Base-by-base conservation (phyloP, 2,797 vertebrate genomes). In the Decapterus maruadsi region DNA sequence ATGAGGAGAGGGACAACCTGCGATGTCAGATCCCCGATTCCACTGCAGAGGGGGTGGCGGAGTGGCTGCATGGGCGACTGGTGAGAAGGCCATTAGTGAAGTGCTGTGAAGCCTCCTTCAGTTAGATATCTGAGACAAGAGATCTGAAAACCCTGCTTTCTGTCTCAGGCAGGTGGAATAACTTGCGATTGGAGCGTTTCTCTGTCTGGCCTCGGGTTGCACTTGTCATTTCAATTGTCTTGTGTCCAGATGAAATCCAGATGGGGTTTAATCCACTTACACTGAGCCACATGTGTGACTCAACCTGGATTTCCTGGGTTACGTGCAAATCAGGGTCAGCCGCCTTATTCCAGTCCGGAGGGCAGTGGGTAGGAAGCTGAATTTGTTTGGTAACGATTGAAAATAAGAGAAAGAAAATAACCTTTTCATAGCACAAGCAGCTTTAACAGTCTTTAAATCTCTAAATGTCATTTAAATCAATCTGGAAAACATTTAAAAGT, bases 1-100 rank as follows among this genome's bases (percentile, higher is more conserved):
- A 93, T 0, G 97, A 99, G 0, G 98, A 99, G 90, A 93, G 95
- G 74, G 97, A 97, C 69, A 96, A 96, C 42, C 90, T 99, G 85
- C 93, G 98, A 16, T 97, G 96, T 88, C 98, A 99, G 90, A 93
- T 99, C 58, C 97, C 98, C 0, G 95, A 99, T 61, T 96, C 97
- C 0, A 99, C 98, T 0, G 97, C 97, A 0, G 97, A 98, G 74
- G 90, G 94, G 0, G 87, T 99, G 75, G 85, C 95, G 0, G 96
- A 96, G 70, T 99, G 98, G 98, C 96, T 99, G 53, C 98, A 97
- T 16, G 96, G 95, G 63, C 94, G 95, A 29, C 89, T 97, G 96
- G 98, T 99, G 94, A 75, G 29, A 16, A 45, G 13, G 19, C 22
- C 14, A 38, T 48, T 17, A 42, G 5, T 46, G 19, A 31, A 38